Conservation (phyloP, 2,888 invertebrate species). For the Drosophila sordidula region DNA sequence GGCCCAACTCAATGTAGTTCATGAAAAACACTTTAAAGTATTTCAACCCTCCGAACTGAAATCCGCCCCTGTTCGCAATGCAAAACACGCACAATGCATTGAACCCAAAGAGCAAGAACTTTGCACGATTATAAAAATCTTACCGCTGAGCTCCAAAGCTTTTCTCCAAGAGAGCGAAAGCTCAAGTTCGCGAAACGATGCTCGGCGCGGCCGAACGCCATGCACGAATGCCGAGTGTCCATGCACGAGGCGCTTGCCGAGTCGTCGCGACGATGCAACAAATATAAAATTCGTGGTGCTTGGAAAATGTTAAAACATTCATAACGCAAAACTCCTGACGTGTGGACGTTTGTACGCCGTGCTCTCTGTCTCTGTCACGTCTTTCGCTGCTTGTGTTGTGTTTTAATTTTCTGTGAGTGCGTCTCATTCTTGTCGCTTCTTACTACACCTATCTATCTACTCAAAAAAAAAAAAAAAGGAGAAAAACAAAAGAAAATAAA, state of each 20-base stretch:
- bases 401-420: slow-evolving; percentile 55
- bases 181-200: background rate
- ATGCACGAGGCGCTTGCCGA: slow-evolving; percentile 1
- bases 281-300: slow-evolving; percentile 74
- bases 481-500: slow-evolving; percentile 9
- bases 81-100: slow-evolving; percentile 60
- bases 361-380: slow-evolving; percentile 59
- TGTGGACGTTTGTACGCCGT: slow-evolving; percentile 58
- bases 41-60: background rate
- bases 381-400: slow-evolving; percentile 71
- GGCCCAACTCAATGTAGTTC: background rate
- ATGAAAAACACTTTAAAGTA: too few relatives aligned
- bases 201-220: background rate
- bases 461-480: slow-evolving; percentile 16
- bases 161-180: slow-evolving; percentile 32
- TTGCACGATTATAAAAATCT: slow-evolving; percentile 51
- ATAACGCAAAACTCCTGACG: slow-evolving; percentile 72
- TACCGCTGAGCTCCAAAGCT: slow-evolving; percentile 38
- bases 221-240: background rate
- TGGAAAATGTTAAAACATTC: slow-evolving; percentile 72
- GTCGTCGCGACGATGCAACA: slow-evolving; percentile 48
- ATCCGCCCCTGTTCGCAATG: slow-evolving; percentile 44
- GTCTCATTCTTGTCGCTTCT: slow-evolving; percentile 31
- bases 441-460: slow-evolving; percentile 38
- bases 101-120: slow-evolving; percentile 48